phyloP scores from a whole-genome alignment of 1,140 invertebrate species.

The Nasonia vitripennis region DNA sequence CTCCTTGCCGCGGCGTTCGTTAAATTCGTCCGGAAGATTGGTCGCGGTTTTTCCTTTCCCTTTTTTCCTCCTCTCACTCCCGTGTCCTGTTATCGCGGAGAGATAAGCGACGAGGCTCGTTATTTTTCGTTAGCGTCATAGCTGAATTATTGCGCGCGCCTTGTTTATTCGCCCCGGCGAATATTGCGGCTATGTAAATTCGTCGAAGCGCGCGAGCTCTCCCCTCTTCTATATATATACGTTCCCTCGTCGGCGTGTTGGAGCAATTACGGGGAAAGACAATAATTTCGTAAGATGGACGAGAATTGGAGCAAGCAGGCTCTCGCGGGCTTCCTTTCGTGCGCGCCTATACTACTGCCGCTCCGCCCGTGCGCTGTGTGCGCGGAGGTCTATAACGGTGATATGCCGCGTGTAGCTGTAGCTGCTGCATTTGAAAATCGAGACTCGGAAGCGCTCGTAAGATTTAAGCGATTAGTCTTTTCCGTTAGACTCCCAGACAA shows the following conservation, averaged over 20 bases:
- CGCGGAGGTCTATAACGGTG: not conserved
- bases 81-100: not conserved
- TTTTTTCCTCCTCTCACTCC: not conserved
- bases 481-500: constrained; percentile 29
- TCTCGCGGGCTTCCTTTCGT: constrained; percentile 36
- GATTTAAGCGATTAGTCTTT: constrained; percentile 44
- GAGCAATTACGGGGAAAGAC: constrained; percentile 32
- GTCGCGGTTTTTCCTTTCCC: not conserved
- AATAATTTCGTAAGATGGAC: constrained; percentile 23
- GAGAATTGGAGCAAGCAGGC: constrained; percentile 27
- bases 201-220: not conserved
- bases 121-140: constrained; percentile 40
- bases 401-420: not conserved
- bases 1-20: constrained; percentile 20
- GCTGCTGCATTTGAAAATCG: constrained; percentile 9
- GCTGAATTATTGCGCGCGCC: constrained; percentile 10
- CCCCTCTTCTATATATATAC: not conserved
- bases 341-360: not conserved
- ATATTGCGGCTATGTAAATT: not conserved
- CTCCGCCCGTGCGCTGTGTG: too few relatives aligned
- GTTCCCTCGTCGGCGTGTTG: not conserved
- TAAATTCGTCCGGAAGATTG: constrained; percentile 40
- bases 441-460: constrained; percentile 14
- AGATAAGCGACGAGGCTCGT: constrained; percentile 14
- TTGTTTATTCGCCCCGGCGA: constrained; percentile 11